These are phyloP conservation scores for Channa striata DNA, from an alignment of 2,797 vertebrate species.

Conservation along the genomic window DNA sequence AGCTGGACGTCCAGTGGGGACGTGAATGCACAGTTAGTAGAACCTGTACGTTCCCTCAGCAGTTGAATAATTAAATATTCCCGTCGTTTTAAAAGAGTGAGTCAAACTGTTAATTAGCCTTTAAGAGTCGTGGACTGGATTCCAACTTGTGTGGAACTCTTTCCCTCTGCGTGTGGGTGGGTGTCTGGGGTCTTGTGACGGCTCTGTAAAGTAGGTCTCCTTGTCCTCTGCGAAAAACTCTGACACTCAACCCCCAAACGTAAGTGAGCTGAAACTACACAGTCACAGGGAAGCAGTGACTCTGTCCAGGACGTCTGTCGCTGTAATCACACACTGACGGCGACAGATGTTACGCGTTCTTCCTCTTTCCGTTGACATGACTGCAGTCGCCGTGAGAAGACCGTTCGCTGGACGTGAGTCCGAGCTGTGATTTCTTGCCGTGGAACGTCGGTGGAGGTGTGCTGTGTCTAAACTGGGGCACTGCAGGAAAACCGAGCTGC, in stretches of 20 bases:
- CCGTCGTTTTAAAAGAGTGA: constrained; percentile 13
- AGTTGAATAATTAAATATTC: constrained; percentile 16
- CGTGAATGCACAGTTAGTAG: neutral
- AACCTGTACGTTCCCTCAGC: neutral
- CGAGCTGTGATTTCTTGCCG: neutral
- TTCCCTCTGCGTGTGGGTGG: constrained; percentile 6
- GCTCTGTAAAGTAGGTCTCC: constrained; percentile 66
- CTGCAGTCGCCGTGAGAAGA: too few species aligned
- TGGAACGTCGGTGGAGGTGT: neutral
- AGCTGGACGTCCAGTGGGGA: neutral
- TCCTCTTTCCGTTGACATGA: too few species aligned
- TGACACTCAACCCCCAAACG: constrained; percentile 13
- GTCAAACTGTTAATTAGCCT: constrained; percentile 40
- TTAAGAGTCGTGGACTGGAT: neutral
- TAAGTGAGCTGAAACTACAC: constrained; percentile 9
- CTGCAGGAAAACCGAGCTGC: constrained; percentile 59
- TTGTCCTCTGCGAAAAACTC: constrained; percentile 57
- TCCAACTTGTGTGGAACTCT: neutral
- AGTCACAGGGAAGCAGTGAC: neutral
- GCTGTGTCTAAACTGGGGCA: constrained; percentile 60
- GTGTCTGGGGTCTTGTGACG: constrained; percentile 64
- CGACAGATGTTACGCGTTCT: neutral
- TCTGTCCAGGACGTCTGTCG: neutral
- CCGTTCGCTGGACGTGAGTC: too few species aligned
- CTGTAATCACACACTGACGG: neutral